These are phyloP conservation scores for Oriolus oriolus DNA, from an alignment of 2,113 vertebrate genomes.

Conservation along the genomic window DNA sequence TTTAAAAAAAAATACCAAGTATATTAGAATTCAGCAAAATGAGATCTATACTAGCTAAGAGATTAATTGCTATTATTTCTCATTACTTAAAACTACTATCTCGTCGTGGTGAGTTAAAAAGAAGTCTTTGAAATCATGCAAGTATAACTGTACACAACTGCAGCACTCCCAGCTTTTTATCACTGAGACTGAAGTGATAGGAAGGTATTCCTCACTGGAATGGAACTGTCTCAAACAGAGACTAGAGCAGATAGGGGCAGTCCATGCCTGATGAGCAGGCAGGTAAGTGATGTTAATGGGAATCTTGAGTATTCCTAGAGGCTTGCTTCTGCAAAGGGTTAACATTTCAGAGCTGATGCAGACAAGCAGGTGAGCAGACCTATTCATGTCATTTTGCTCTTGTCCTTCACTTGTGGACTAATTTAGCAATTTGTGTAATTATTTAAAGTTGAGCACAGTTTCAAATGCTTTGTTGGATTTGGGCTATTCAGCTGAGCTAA, in stretches of 20 bases:
- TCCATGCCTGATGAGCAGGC: neutral
- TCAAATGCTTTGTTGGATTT: neutral
- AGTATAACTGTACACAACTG: neutral
- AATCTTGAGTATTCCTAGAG: neutral
- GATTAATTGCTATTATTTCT: neutral
- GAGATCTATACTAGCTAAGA: neutral
- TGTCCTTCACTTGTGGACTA: neutral
- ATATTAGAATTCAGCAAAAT: neutral
- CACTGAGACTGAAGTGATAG: fast-evolving
- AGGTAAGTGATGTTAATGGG: neutral
- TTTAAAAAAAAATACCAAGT: neutral
- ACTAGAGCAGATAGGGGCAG: neutral
- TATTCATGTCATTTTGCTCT: neutral
- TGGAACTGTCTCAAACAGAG: neutral
- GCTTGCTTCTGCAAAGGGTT: neutral
- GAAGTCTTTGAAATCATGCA: neutral
- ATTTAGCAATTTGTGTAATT: neutral
- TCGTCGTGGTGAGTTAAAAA: neutral
- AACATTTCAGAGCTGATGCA: neutral
- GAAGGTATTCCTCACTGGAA: neutral
- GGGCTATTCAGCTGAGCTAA: neutral
- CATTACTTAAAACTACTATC: neutral
- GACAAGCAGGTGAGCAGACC: neutral
- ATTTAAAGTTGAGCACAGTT: neutral
- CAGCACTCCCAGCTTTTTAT: neutral